Conservation (phyloP, 2,888 invertebrate genomes). For the Athetis lepigone region DNA sequence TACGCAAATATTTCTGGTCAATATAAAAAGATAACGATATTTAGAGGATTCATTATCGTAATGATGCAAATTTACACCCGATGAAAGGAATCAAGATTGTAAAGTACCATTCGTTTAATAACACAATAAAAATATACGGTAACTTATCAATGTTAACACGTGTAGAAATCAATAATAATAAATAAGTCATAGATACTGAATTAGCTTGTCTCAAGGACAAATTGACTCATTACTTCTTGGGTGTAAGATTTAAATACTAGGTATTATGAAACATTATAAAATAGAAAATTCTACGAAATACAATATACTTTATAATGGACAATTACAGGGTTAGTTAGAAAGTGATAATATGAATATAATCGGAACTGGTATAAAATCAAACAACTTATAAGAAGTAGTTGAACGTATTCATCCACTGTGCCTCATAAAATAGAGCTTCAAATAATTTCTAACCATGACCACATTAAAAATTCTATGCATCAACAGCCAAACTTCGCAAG, state of each 20-base stretch:
- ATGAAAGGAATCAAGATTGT: constrained; percentile 28
- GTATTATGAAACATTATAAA: constrained; percentile 18
- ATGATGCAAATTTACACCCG: constrained; percentile 32
- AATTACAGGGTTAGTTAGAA: no score
- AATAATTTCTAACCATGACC: constrained; percentile 19
- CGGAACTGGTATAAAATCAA: constrained; percentile 12
- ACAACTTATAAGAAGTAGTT: constrained; percentile 3
- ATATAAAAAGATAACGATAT: constrained; percentile 52
- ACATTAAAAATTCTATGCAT: constrained; percentile 50
- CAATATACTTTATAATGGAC: constrained; percentile 19
- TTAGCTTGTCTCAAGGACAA: constrained; percentile 31
- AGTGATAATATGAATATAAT: constrained; percentile 12
- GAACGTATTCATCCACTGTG: no score
- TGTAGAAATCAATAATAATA: constrained; percentile 20
- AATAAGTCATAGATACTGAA: constrained; percentile 30
- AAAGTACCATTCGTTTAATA: constrained; percentile 24
- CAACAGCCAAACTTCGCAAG: constrained; percentile 45
- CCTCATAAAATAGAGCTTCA: background rate
- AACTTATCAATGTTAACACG: constrained; percentile 12
- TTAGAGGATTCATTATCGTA: constrained; percentile 27
- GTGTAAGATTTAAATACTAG: background rate
- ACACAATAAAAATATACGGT: constrained; percentile 16
- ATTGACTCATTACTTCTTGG: constrained; percentile 18
- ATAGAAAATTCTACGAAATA: constrained; percentile 35
- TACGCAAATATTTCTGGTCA: constrained; percentile 53